Conservation (phyloP, 1,140 invertebrate species). For the Drosophila teissieri region DNA sequence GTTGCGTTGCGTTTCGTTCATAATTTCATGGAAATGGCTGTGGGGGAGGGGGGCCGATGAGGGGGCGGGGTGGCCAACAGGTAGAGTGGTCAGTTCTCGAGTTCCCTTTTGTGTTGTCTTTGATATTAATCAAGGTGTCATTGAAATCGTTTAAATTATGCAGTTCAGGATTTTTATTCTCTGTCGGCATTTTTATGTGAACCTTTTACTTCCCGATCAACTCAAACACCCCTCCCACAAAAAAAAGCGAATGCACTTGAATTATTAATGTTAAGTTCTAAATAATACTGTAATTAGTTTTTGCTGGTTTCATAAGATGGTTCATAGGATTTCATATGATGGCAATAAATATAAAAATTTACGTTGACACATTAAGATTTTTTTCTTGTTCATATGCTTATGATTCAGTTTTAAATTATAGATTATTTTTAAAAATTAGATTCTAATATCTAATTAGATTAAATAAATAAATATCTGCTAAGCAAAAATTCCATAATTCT, state of each 20-base stretch:
- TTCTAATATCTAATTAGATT: too few species aligned
- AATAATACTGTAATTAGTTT: background rate
- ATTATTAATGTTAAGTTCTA: background rate
- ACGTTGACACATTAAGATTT: too few species aligned
- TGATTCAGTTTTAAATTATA: too few species aligned
- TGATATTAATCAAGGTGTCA: slow-evolving; percentile 84
- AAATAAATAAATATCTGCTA: too few species aligned
- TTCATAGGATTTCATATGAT: too few species aligned
- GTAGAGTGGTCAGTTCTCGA: slow-evolving; percentile 48
- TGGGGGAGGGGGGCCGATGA: background rate
- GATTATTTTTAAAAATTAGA: too few species aligned
- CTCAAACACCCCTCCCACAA: background rate
- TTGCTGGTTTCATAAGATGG: too few species aligned
- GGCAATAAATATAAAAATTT: too few species aligned
- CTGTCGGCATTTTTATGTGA: slow-evolving; percentile 70
- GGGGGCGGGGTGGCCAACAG: slow-evolving; percentile 7
- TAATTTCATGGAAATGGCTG: slow-evolving; percentile 76
- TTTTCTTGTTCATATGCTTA: too few species aligned
- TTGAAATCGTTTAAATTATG: slow-evolving; percentile 84
- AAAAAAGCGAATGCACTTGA: slow-evolving; percentile 11
- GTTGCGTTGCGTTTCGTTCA: slow-evolving; percentile 67
- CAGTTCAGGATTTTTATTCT: slow-evolving; percentile 67
- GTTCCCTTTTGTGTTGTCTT: slow-evolving; percentile 60
- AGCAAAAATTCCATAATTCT: background rate
- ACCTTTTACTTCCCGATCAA: slow-evolving; percentile 45